Percentiles rank a stretch among this genome's conserved stretches.
phyloP scores from a whole-genome alignment of 2,888 invertebrate species.

The Sesamia inferens region DNA sequence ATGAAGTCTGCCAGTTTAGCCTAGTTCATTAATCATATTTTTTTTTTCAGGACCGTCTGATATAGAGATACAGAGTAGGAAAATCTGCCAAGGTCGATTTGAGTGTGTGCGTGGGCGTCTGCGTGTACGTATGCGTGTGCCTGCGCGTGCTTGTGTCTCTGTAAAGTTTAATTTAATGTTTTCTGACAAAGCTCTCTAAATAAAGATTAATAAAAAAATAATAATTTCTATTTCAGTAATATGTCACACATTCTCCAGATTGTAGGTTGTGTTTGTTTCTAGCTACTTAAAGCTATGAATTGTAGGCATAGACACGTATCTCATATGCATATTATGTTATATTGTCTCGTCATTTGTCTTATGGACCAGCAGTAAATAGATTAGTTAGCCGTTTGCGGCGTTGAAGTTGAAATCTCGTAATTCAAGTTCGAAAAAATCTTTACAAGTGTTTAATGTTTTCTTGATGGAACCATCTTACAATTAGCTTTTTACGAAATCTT shows the following conservation, averaged over 20 bases:
- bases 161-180: no score
- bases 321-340: constrained; percentile 28
- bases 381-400: not conserved
- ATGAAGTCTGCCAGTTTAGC: not conserved
- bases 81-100: not conserved
- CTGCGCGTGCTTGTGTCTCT: no score
- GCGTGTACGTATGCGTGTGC: not conserved
- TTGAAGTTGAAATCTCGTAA: not conserved
- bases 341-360: constrained; percentile 19
- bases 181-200: no score
- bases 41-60: not conserved
- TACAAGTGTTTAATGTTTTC: constrained; percentile 14
- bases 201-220: no score
- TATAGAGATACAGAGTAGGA: not conserved
- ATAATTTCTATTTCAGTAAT: not conserved
- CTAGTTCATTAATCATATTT: not conserved
- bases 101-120: not conserved
- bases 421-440: not conserved
- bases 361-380: constrained; percentile 1
- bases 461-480: constrained; percentile 16
- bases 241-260: not conserved
- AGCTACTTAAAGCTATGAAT: constrained; percentile 35
- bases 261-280: constrained; percentile 23
- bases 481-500: constrained; percentile 27
- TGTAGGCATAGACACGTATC: constrained; percentile 43